phyloP scores from a whole-genome alignment of 2,888 invertebrate genomes.

The Creontiades dilutus region DNA sequence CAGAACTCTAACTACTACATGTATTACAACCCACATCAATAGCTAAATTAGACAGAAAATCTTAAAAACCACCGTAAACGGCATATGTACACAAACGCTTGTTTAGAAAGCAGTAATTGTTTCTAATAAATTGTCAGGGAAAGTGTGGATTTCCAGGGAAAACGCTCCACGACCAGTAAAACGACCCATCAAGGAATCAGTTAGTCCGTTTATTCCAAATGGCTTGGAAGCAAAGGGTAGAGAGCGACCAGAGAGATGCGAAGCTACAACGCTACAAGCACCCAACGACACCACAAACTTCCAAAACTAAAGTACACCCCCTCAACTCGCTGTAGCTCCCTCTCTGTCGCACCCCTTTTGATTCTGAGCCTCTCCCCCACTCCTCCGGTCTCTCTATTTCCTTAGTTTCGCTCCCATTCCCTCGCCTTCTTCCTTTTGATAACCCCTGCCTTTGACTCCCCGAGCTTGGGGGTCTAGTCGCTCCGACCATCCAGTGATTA shows the following conservation, averaged over 20 bases:
- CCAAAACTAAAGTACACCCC: neutral
- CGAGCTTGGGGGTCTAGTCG: neutral
- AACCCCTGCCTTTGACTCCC: neutral
- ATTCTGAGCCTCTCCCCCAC: no score
- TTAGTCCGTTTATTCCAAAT: neutral
- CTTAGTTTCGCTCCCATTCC: neutral
- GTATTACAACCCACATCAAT: no score
- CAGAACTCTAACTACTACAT: no score
- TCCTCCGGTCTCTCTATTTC: no score
- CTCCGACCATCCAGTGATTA: constrained; percentile 19
- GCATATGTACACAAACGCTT: no score
- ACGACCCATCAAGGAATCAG: neutral
- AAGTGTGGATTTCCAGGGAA: no score
- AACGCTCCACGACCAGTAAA: neutral
- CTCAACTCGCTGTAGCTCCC: no score
- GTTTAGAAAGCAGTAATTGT: no score
- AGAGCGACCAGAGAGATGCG: neutral
- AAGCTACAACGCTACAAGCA: neutral
- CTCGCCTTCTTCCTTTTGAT: neutral
- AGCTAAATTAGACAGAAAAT: no score
- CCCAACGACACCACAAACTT: neutral
- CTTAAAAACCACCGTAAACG: no score
- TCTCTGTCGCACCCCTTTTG: neutral
- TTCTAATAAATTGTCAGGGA: no score
- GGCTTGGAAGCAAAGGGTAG: neutral